Conservation (phyloP, 2,888 invertebrate genomes). For the Ormyrus nitidulus region DNA sequence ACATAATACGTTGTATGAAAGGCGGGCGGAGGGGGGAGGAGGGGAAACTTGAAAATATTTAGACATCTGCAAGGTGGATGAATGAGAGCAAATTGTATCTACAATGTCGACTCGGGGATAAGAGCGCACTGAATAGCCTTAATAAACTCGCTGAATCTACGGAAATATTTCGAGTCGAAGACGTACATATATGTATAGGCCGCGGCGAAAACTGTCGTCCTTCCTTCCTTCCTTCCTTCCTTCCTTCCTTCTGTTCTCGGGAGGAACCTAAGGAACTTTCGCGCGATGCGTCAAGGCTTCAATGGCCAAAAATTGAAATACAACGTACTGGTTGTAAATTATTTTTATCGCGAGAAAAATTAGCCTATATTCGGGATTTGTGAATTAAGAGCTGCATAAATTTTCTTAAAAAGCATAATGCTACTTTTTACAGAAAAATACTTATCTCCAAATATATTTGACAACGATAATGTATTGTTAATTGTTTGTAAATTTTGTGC, state of each 20-base stretch:
- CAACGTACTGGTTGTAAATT: neutral
- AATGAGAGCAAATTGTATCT: constrained; percentile 81
- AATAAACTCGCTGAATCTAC: constrained; percentile 76
- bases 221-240: constrained; percentile 3
- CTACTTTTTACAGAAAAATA: too few species aligned
- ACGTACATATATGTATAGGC: constrained; percentile 54
- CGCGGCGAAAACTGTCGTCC: constrained; percentile 61
- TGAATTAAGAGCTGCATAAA: too few species aligned
- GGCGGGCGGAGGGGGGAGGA: constrained; percentile 35
- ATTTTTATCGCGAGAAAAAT: too few species aligned
- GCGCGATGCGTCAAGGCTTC: neutral
- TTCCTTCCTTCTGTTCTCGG: neutral
- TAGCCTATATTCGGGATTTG: too few species aligned
- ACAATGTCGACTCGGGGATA: constrained; percentile 79
- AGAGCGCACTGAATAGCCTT: constrained; percentile 79
- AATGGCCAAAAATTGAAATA: neutral
- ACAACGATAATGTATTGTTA: too few species aligned
- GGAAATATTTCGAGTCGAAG: constrained; percentile 73
- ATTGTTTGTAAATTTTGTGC: too few species aligned
- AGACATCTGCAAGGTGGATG: constrained; percentile 74
- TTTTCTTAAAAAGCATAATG: too few species aligned
- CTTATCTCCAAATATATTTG: too few species aligned
- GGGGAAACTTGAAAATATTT: constrained; percentile 73
- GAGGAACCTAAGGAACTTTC: neutral
- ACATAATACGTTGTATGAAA: constrained; percentile 9